Evolutionary conservation across 2,113 vertebrate species (phyloP), one percentile per base, ranked within the genome.

Genomic region (Choloepus hoffmanni): DNA sequence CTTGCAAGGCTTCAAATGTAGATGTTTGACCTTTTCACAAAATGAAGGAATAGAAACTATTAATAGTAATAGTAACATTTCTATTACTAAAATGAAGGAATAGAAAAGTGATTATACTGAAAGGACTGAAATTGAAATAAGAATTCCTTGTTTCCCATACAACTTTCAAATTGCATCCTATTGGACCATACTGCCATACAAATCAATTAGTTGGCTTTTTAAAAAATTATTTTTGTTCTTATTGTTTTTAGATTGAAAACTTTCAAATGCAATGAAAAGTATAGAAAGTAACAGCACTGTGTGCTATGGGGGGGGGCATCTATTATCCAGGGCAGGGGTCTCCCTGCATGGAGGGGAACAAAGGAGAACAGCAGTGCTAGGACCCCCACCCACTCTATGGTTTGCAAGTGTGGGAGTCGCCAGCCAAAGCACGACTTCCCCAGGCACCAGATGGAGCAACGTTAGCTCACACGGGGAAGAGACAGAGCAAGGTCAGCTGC

Each of bases 11-110:
- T 45, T 81, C 78, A 23, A 23, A 40, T 76, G 76, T 74, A 89
- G 50, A 89, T 65, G 48, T 81, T 67, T 94, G 81, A 94, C 76
- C 53, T 92, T 83, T 90, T 87, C 62, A 94, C 53, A 85, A 72
- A 94, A 85, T 89, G 72, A 90, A 65, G 2, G 74, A 48, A 65
- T 58, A 81, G 48, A 78, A 78, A 82, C 36, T 36, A 36, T 36
- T 36, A 36, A 36, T 36, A 36, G 36, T 36, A 36, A 36, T 36
- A 36, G 36, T 36, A 36, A 36, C 36, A 36, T 36, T 36, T 36
- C 36, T 36, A 36, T 36, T 36, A 36, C 36, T 36, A 36, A 36
- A 36, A 36, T 36, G 2, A 36, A 36, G 36, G 36, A 36, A 36
- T 36, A 36, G 36, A 36, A 36, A 36, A 36, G 36, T 36, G 36